A percentile compares a stretch with the other conserved stretches of the same genome.
Conservation (phyloP, 2,797 vertebrate species). For the Cynodonichthys magdalenae region DNA sequence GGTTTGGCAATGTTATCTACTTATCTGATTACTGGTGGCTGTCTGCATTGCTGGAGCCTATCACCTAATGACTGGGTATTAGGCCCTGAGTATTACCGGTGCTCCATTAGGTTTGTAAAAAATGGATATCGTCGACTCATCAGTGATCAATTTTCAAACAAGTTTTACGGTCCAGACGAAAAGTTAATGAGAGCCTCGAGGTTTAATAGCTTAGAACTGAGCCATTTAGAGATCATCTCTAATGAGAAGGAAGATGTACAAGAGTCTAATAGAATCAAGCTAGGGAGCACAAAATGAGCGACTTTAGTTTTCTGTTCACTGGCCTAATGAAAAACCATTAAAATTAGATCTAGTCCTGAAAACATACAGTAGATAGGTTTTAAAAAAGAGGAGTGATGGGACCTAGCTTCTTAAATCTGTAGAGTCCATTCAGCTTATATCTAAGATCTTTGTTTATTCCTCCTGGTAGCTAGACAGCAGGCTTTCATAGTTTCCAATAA, state of each 20-base stretch:
- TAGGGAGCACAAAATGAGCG: conserved; percentile 48
- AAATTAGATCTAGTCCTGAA: conserved; percentile 30
- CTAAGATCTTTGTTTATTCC: too few relatives aligned
- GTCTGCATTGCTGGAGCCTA: conserved; percentile 48
- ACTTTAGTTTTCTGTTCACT: conserved; percentile 58
- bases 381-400: background rate
- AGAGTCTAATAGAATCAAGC: conserved; percentile 60
- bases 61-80: conserved; percentile 66
- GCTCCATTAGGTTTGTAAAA: conserved; percentile 63
- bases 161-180: conserved; percentile 59
- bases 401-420: background rate
- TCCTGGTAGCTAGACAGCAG: too few relatives aligned
- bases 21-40: conserved; percentile 60
- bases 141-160: conserved; percentile 55
- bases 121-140: conserved; percentile 41
- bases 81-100: conserved; percentile 63
- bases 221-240: conserved; percentile 56
- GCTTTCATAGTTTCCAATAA: too few relatives aligned
- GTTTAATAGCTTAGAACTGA: conserved; percentile 66
- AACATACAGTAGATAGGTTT: conserved; percentile 14
- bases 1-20: conserved; percentile 55
- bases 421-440: background rate
- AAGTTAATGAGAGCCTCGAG: conserved; percentile 61
- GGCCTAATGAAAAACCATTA: conserved; percentile 54
- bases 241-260: conserved; percentile 62